Evolutionary conservation across 2,888 invertebrate species (phyloP), one percentile per base, ranked within the genome.

Genomic region (Drosophila kokeensis): DNA sequence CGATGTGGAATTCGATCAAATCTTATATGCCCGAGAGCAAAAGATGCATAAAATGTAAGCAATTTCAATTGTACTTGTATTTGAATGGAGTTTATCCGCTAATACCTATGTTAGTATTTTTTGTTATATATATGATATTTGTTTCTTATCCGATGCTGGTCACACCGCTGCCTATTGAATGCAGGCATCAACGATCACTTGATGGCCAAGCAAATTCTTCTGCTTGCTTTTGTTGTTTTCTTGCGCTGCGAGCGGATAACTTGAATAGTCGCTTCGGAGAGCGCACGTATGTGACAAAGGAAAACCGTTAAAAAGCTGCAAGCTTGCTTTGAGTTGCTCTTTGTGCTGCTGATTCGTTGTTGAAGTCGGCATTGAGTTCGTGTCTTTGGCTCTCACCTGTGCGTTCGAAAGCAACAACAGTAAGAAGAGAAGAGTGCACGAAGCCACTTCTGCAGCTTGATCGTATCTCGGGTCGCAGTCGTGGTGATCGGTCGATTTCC

Each of bases 291-390:
- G 13, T 36, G n/a, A 62, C 38, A 53, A 49, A 62, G 58, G 65
- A 79, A 79, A 63, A 48, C 76, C 70, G 81, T 72, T 82, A 79
- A 76, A 82, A 67, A 68, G 65, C 63, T 68, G 30, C 32, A 65
- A 53, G 59, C 61, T 70, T 27, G 24, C 45, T 38, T 38, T n/a
- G 21, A 42, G 11, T 69, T 74, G 18, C 54, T 53, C 59, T 74
- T 74, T 68, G 48, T 54, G 50, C 58, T 63, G 32, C 42, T 69
- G 32, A 38, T 64, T 77, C 69, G 69, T 69, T 65, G 55, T 63
- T 61, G 61, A 70, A 55, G 34, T 53, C 61, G 48, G 40, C 48
- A 52, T 65, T 53, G 45, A n/a, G n/a, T 58, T 65, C 38, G 18
- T 21, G 18, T 21, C 45, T 32, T 21, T 42, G 45, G 18, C 64